phyloP scores from a whole-genome alignment of 2,797 vertebrate genomes.

The Spondyliosoma cantharus region DNA sequence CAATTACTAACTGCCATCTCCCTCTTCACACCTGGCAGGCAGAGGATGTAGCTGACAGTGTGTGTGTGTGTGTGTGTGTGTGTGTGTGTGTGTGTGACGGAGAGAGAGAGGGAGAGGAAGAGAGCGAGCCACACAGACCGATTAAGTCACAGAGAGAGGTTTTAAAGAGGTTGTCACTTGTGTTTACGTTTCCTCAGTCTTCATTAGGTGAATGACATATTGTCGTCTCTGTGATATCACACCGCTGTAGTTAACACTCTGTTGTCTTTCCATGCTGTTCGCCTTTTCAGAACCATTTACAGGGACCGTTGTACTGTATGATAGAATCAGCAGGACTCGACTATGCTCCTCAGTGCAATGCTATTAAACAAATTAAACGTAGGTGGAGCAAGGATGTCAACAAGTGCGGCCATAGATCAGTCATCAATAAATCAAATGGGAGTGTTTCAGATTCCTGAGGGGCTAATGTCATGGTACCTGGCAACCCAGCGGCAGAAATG shows the following conservation, averaged over 20 bases:
- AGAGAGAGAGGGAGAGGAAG: neutral
- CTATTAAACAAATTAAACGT: too few relatives aligned
- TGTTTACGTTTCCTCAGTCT: slow-evolving; percentile 58
- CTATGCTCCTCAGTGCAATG: neutral
- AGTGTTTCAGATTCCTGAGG: too few relatives aligned
- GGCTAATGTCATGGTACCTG: too few relatives aligned
- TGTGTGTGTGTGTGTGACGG: slow-evolving; percentile 11
- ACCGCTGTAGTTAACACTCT: slow-evolving; percentile 12
- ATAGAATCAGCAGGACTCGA: neutral
- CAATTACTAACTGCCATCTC: slow-evolving; percentile 80
- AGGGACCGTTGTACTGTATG: neutral
- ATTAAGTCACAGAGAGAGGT: slow-evolving; percentile 51
- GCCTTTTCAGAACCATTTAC: neutral
- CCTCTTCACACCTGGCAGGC: slow-evolving; percentile 79
- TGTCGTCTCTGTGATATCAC: slow-evolving; percentile 38
- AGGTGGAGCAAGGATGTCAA: too few relatives aligned
- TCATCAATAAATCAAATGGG: too few relatives aligned
- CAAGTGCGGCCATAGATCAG: too few relatives aligned
- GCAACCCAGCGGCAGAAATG: too few relatives aligned
- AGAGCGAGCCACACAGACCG: slow-evolving; percentile 30
- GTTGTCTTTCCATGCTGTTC: neutral
- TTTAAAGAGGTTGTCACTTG: slow-evolving; percentile 67
- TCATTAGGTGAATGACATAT: slow-evolving; percentile 59
- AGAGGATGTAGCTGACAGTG: slow-evolving; percentile 63
- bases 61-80: slow-evolving; percentile 31